phyloP scores from a whole-genome alignment of 2,888 invertebrate species.

The Resseliella maxima region DNA sequence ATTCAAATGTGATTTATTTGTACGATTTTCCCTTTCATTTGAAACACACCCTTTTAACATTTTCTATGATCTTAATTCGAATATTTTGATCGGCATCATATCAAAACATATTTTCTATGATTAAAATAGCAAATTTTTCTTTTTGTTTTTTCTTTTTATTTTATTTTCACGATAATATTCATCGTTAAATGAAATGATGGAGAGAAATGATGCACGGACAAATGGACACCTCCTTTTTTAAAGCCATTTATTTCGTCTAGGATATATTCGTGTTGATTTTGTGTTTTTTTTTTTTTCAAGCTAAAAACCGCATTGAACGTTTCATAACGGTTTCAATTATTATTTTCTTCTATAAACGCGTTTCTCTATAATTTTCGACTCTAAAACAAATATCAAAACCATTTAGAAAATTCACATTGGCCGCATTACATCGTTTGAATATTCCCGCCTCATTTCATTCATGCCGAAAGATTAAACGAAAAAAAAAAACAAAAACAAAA shows the following conservation, averaged over 20 bases:
- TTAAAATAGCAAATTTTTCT: not conserved
- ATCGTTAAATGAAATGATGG: not conserved
- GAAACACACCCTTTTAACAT: not conserved
- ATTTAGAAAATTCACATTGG: not conserved
- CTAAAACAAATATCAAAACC: slow-evolving; percentile 44
- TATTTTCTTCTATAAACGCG: not conserved
- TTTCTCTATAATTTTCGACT: slow-evolving; percentile 40
- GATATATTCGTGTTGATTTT: slow-evolving; percentile 2
- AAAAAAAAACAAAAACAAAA: not conserved
- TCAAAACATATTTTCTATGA: not conserved
- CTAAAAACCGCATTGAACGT: not conserved
- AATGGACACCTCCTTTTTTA: not conserved
- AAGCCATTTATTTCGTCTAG: not conserved
- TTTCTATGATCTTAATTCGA: not conserved
- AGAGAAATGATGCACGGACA: slow-evolving; percentile 16
- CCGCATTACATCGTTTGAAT: slow-evolving; percentile 9
- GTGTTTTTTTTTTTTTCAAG: not conserved
- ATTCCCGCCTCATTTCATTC: not conserved
- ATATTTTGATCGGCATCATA: not conserved
- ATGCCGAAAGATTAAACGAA: slow-evolving; percentile 27
- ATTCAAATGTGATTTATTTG: slow-evolving; percentile 40
- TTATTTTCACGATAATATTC: not conserved
- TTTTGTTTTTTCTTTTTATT: too few relatives aligned
- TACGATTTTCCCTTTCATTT: not conserved
- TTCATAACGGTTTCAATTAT: slow-evolving; percentile 51